These are phyloP conservation scores for Latrodectus geometricus DNA, from an alignment of 1,140 invertebrate genomes.

Conservation along the genomic window DNA sequence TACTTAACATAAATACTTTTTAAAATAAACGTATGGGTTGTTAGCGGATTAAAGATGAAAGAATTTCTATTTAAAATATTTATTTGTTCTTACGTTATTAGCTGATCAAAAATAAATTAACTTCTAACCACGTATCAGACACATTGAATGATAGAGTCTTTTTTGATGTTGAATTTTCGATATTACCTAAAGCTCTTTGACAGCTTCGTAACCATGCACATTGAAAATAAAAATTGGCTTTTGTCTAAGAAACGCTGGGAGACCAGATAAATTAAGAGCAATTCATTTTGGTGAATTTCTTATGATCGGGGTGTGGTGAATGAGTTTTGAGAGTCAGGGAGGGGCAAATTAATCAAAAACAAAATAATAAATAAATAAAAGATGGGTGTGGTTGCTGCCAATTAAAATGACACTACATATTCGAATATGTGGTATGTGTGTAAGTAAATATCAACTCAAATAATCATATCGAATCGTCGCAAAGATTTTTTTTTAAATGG, in stretches of 20 bases:
- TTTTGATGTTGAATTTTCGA: not conserved
- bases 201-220: not conserved
- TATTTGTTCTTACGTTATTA: not conserved
- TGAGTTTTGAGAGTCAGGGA: not conserved
- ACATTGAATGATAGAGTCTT: not conserved
- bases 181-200: not conserved
- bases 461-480: no score
- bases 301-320: not conserved
- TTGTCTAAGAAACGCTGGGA: not conserved
- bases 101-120: not conserved
- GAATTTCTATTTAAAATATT: not conserved
- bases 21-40: no score
- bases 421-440: not conserved
- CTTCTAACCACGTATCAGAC: not conserved
- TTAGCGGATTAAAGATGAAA: not conserved
- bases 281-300: not conserved
- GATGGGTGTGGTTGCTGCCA: not conserved
- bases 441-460: not conserved
- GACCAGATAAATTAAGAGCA: not conserved
- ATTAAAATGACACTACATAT: conserved; percentile 2
- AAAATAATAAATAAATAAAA: not conserved
- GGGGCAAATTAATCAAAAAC: not conserved
- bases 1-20: no score
- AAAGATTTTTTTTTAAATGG: no score
- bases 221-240: conserved; percentile 2